Conservation (phyloP, 2,888 invertebrate genomes). For the Catocala fraxini region DNA sequence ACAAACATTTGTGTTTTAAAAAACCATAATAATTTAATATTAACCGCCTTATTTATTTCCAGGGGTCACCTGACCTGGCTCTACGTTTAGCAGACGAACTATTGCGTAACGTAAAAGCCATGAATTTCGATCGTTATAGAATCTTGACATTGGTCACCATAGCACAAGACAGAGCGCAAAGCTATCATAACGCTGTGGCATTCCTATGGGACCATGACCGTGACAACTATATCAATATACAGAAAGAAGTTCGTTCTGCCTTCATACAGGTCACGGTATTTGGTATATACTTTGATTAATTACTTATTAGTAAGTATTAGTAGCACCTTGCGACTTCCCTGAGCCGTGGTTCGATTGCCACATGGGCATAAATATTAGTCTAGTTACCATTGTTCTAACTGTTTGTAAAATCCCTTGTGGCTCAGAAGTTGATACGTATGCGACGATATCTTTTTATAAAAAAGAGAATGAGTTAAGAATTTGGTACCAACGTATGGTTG, state of each 20-base stretch:
- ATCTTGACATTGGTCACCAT: constrained; percentile 71
- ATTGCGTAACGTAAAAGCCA: constrained; percentile 66
- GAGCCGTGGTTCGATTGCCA: too few species aligned
- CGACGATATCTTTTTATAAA: too few species aligned
- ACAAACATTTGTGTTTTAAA: too few species aligned
- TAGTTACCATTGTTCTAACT: too few species aligned
- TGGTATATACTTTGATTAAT: constrained; percentile 72
- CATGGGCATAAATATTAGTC: too few species aligned
- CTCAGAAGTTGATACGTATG: too few species aligned
- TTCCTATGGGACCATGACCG: constrained; percentile 77
- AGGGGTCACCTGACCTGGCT: constrained; percentile 64
- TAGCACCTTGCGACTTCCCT: too few species aligned
- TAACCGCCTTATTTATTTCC: constrained; percentile 3
- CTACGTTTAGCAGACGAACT: constrained; percentile 67
- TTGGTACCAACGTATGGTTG: too few species aligned
- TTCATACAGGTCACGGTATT: constrained; percentile 77
- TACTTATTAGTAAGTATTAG: too few species aligned
- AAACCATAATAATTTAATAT: too few species aligned
- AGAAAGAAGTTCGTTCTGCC: constrained; percentile 60
- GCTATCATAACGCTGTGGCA: constrained; percentile 74
- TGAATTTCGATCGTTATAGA: constrained; percentile 73
- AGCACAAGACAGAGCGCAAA: constrained; percentile 74
- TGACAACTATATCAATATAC: constrained; percentile 63
- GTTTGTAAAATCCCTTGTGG: too few species aligned
- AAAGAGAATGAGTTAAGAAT: too few species aligned